Conservation (phyloP, 2,888 invertebrate species). For the Drosophila nr. fundita region DNA sequence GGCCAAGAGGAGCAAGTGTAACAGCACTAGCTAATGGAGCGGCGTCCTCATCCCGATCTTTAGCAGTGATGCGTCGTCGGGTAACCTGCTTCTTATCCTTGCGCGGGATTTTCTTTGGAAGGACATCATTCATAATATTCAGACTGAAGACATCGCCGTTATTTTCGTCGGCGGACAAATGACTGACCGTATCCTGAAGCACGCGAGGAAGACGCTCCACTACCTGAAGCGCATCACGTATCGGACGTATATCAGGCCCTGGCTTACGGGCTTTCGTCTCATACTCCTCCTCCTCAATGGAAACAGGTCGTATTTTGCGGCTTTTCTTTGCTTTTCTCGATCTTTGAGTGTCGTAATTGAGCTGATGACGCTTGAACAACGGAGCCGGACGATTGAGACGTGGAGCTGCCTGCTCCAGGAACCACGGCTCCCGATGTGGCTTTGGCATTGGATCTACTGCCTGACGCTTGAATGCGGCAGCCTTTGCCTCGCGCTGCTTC, state of each 20-base stretch:
- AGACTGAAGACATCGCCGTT: conserved; percentile 67
- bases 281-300: conserved; percentile 37
- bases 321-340: conserved; percentile 36
- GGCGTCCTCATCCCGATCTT: conserved; percentile 6
- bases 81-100: conserved; percentile 13
- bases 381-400: conserved; percentile 65
- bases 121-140: conserved; percentile 64
- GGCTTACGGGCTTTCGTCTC: conserved; percentile 6
- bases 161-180: conserved; percentile 55
- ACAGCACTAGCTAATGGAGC: conserved; percentile 10
- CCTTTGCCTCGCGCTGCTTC: conserved; percentile 36
- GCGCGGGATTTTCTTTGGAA: conserved; percentile 38
- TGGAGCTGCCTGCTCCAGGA: conserved; percentile 55
- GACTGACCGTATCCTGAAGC: conserved; percentile 67
- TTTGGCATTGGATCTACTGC: conserved; percentile 1
- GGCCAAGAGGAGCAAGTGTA: conserved; percentile 38
- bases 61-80: conserved; percentile 38
- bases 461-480: conserved; percentile 41
- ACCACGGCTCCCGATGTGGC: conserved; percentile 57
- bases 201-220: conserved; percentile 70
- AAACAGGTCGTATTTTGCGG: conserved; percentile 16
- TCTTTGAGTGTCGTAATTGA: conserved; percentile 1
- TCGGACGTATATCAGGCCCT: conserved; percentile 56
- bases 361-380: conserved; percentile 33
- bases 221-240: conserved; percentile 68